Base-by-base conservation (phyloP, 1,140 invertebrate genomes). In the Watersipora subatra region DNA sequence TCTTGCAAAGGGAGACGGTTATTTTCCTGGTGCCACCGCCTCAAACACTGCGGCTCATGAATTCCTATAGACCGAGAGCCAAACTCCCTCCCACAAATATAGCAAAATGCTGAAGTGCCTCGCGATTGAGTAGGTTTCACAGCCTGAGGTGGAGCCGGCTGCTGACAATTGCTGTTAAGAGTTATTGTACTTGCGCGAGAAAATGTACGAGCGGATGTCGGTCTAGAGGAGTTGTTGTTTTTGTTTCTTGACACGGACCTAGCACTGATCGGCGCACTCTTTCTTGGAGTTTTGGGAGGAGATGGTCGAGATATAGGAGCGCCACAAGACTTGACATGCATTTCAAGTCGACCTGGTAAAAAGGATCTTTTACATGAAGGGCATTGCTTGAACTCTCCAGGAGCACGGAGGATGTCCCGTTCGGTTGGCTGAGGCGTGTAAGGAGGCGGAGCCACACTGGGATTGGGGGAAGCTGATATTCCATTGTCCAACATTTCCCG, bases 21-120 rank as follows among this genome's bases (percentile, higher is more conserved):
- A 71, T 89, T 88, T 73, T 88, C 86, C 56, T 78, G 73, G 28
- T 85, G 81, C 87, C 88, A 89, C 73, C 88, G 89, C 72, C 86
- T 84, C 28, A 90, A 71, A 73, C 89, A 90, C 69, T 89, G 86
- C 1, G 87, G 87, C 72, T 89, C 87, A 77, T 90, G 89, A 64
- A 89, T 89, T 20, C 77, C 76, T 63, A 90, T 85, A 34, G 86
- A 87, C 63, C 75, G 77, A 57, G 73, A 76, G 55, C 78, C 76
- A 73, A 80, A 80, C 67, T 80, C 74, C 69, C 80, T 69, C 19
- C 78, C 75, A 75, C 80, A 81, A 59, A 81, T 80, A 63, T 81
- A 81, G 67, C 80, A 81, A 17, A 80, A 68, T 3, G 78, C 70
- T 20, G 74, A 46, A 62, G 61, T 7, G 59, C 29, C 57, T 55